These are phyloP conservation scores for Patella depressa DNA, from an alignment of 2,888 invertebrate species.

Conservation along the genomic window DNA sequence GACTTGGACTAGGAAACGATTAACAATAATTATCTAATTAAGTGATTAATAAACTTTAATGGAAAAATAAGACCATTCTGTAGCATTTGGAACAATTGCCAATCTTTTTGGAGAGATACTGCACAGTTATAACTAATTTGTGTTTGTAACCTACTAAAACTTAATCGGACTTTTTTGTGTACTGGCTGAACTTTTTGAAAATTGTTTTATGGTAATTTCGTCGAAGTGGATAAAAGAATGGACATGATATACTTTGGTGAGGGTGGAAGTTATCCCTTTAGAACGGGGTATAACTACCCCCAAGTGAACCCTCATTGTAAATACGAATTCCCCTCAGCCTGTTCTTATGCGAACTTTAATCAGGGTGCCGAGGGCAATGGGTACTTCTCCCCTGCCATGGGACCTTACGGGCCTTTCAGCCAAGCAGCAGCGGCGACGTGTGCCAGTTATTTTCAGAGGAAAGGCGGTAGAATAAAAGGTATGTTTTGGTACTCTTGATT, in stretches of 20 bases:
- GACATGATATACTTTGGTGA: constrained; percentile 29
- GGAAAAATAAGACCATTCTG: too few species aligned
- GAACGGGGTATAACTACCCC: constrained; percentile 18
- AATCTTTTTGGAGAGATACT: too few species aligned
- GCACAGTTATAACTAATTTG: too few species aligned
- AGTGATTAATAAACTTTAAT: too few species aligned
- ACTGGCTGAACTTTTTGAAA: too few species aligned
- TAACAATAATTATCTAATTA: too few species aligned
- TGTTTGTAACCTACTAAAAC: too few species aligned
- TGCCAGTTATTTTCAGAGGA: constrained; percentile 19
- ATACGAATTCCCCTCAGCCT: constrained; percentile 23
- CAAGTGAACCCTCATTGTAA: constrained; percentile 24
- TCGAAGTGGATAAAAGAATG: constrained; percentile 12
- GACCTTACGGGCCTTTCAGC: constrained; percentile 18
- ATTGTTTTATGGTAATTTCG: too few species aligned
- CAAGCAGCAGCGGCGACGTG: constrained; percentile 15
- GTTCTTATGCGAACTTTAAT: constrained; percentile 22
- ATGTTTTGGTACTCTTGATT: background rate
- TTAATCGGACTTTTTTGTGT: too few species aligned
- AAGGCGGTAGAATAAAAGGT: constrained; percentile 24
- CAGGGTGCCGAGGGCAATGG: constrained; percentile 22
- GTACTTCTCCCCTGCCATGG: constrained; percentile 21
- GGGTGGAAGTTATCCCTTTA: constrained; percentile 21
- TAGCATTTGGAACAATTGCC: too few species aligned
- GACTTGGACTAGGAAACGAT: too few species aligned